Base-by-base conservation (phyloP, 2,888 invertebrate species). In the Nineta flava region DNA sequence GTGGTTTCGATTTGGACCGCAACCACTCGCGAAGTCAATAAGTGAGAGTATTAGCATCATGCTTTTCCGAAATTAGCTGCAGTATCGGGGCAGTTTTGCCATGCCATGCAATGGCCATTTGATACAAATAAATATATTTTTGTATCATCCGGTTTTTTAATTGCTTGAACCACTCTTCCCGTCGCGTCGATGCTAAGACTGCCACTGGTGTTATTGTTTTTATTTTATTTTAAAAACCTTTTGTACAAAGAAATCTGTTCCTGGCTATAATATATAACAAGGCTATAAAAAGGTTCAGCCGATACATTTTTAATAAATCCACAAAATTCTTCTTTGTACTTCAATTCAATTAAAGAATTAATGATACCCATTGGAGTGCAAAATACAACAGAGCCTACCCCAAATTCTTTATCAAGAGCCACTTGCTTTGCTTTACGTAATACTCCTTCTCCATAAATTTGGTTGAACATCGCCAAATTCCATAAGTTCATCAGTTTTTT, bases 361-460 rank as follows among this genome's bases (percentile, higher is more conserved):
- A 41, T 13, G 6, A n/a, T 6, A 41, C n/a, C 15, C n/a, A n/a
- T n/a, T n/a, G n/a, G n/a, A n/a, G n/a, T n/a, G n/a, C n/a, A n/a
- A n/a, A n/a, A n/a, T 6, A n/a, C 7, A 6, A 41, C 13, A 10
- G 6, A 9, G 13, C n/a, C 41, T 41, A 41, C 6, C n/a, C 7
- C 41, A 9, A 41, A 41, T 13, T 41, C 7, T 13, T 10, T n/a
- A 13, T 48, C 48, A n/a, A 48, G 7, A 13, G 48, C 41, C n/a
- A 16, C 7, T 35, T 48, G 48, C 46, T 48, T 48, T 9, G 42
- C 48, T 46, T 48, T 48, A 10, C 48, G 48, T 19, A 48, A 46
- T 9, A 43, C 42, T 9, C 12, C 9, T 21, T 48, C 48, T 13
- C 12, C 2, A 3, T 48, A 48, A 10, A 48, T 10, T 10, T 48